Conservation (phyloP, 2,113 vertebrate species). For the Istiophorus platypterus region DNA sequence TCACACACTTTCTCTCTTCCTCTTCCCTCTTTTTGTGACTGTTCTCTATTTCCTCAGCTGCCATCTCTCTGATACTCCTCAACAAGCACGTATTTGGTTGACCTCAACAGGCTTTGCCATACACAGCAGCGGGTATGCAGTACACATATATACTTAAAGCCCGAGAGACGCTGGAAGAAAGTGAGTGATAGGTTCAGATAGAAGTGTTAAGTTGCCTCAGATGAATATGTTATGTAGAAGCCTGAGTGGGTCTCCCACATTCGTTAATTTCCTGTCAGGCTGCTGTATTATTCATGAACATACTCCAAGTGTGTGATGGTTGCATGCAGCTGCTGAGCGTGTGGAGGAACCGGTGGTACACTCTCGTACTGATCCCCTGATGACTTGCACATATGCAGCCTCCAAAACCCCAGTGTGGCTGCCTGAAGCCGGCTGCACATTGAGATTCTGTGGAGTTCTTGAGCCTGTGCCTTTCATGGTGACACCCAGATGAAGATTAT, state of each 20-base stretch:
- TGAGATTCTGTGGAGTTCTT: neutral
- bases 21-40: slow-evolving; percentile 3
- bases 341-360: neutral
- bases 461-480: slow-evolving; percentile 17
- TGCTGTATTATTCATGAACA: slow-evolving; percentile 52
- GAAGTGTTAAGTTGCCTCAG: slow-evolving; percentile 20
- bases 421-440: neutral
- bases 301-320: slow-evolving; percentile 30
- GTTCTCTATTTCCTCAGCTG: slow-evolving; percentile 1
- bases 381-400: slow-evolving; percentile 3
- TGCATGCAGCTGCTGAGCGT: neutral
- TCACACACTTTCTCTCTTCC: neutral
- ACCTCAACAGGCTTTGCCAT: slow-evolving; percentile 20
- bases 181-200: neutral
- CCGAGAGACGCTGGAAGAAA: slow-evolving; percentile 13
- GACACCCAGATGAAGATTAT: slow-evolving; percentile 34
- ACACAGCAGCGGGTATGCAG: neutral
- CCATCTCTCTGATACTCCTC: slow-evolving; percentile 29
- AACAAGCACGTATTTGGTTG: slow-evolving; percentile 23
- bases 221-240: slow-evolving; percentile 38
- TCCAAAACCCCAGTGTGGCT: slow-evolving; percentile 9
- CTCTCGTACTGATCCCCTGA: slow-evolving; percentile 6
- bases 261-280: slow-evolving; percentile 55
- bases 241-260: neutral
- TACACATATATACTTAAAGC: slow-evolving; percentile 5